Evolutionary conservation across 2,888 invertebrate genomes (phyloP).

Genomic region (Icerya purchasi): DNA sequence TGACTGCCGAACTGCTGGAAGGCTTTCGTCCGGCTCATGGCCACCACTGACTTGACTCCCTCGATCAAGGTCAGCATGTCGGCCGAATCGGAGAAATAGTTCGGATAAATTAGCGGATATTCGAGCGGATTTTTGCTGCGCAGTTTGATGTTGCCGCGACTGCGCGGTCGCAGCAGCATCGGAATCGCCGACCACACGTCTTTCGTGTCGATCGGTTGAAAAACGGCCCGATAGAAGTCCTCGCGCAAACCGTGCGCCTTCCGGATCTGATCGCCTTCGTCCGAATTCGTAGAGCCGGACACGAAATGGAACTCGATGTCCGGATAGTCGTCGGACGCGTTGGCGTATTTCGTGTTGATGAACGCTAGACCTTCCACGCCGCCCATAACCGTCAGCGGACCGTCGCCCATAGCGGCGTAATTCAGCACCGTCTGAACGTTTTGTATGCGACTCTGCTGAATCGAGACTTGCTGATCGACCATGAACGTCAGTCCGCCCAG

Average conservation of each 20-base stretch:
- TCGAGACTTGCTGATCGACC: slow-evolving; percentile 53
- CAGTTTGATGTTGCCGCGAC: slow-evolving; percentile 59
- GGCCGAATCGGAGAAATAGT: slow-evolving; percentile 60
- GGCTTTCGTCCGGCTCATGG: slow-evolving; percentile 54
- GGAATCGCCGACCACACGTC: slow-evolving; percentile 71
- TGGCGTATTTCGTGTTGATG: slow-evolving; percentile 67
- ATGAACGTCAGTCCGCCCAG: slow-evolving; percentile 65
- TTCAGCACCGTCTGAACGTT: slow-evolving; percentile 57
- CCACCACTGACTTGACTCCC: slow-evolving; percentile 64
- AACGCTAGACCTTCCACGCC: slow-evolving; percentile 40
- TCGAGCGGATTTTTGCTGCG: slow-evolving; percentile 65
- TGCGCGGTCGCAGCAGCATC: slow-evolving; percentile 45
- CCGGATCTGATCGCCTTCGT: slow-evolving; percentile 58
- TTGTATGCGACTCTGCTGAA: slow-evolving; percentile 57
- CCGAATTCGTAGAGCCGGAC: slow-evolving; percentile 67
- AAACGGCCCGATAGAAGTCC: slow-evolving; percentile 49
- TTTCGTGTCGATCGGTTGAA: slow-evolving; percentile 47
- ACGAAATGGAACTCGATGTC: slow-evolving; percentile 79
- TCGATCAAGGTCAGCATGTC: slow-evolving; percentile 63
- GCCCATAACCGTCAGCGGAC: slow-evolving; percentile 65
- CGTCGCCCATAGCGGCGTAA: slow-evolving; percentile 62
- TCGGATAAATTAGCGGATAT: slow-evolving; percentile 75
- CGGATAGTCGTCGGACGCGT: slow-evolving; percentile 57
- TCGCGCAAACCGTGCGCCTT: slow-evolving; percentile 59
- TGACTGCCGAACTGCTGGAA: slow-evolving; percentile 51